Evolutionary conservation across 2,888 invertebrate species (phyloP).

Genomic region (Drosophila picticornis): DNA sequence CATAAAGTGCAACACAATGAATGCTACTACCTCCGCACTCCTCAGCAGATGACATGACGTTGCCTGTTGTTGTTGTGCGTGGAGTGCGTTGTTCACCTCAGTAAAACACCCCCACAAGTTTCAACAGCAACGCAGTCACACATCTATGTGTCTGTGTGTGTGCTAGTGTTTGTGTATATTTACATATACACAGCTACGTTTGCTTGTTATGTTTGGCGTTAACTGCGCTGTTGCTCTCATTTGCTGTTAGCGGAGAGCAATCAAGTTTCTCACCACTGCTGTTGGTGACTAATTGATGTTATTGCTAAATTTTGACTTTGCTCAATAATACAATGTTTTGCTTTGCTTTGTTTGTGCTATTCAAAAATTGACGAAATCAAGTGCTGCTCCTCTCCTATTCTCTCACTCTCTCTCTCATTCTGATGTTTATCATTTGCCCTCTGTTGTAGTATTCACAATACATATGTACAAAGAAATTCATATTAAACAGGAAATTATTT

Average conservation of each 20-base stretch:
- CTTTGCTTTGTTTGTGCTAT: slow-evolving; percentile 32
- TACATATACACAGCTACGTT: slow-evolving; percentile 7
- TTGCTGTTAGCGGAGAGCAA: slow-evolving; percentile 42
- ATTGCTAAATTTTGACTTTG: slow-evolving; percentile 42
- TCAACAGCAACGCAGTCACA: slow-evolving; percentile 10
- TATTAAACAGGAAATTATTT: slow-evolving; percentile 69
- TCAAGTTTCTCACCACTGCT: slow-evolving; percentile 40
- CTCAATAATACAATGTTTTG: slow-evolving; percentile 42
- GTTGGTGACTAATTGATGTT: slow-evolving; percentile 56
- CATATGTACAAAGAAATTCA: neutral
- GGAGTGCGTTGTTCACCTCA: slow-evolving; percentile 52
- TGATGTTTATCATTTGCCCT: slow-evolving; percentile 3
- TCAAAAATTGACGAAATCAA: slow-evolving; percentile 36
- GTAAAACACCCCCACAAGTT: slow-evolving; percentile 57
- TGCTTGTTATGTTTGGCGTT: slow-evolving; percentile 3
- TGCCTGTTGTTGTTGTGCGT: slow-evolving; percentile 26
- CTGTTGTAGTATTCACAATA: slow-evolving; percentile 8
- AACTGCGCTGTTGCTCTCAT: slow-evolving; percentile 32
- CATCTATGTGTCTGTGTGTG: neutral
- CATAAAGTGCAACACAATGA: slow-evolving; percentile 41
- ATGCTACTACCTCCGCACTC: slow-evolving; percentile 2
- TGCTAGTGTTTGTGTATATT: neutral
- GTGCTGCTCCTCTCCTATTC: slow-evolving; percentile 11
- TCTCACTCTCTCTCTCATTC: slow-evolving; percentile 3
- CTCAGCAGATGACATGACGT: slow-evolving; percentile 16